phyloP scores from a whole-genome alignment of 2,113 vertebrate genomes.

The Mugil cephalus region DNA sequence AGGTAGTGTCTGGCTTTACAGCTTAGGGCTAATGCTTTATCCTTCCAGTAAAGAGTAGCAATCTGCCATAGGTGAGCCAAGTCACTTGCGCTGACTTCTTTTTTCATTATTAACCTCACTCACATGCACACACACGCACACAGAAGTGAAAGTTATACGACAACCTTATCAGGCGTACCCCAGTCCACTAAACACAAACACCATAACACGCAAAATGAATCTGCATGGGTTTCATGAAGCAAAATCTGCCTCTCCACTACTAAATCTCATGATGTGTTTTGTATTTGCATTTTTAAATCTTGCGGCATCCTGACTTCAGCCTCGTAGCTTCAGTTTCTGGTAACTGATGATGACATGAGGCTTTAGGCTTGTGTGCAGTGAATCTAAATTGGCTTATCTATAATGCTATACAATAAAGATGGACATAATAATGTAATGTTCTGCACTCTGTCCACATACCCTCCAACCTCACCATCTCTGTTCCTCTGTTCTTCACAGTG shows the following conservation, averaged over 20 bases:
- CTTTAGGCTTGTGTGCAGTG: slow-evolving; percentile 30
- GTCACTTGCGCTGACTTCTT: slow-evolving; percentile 34
- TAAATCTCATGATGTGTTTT: slow-evolving; percentile 56
- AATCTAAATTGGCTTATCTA: slow-evolving; percentile 43
- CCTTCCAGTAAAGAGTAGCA: no score
- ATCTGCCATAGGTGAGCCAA: slow-evolving; percentile 65
- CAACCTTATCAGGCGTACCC: slow-evolving; percentile 54
- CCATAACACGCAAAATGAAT: slow-evolving; percentile 63
- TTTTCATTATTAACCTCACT: slow-evolving; percentile 44
- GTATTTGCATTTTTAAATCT: slow-evolving; percentile 43
- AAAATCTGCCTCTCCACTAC: slow-evolving; percentile 32
- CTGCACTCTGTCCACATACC: slow-evolving; percentile 2
- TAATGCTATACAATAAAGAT: slow-evolving; percentile 36
- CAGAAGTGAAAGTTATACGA: slow-evolving; percentile 21
- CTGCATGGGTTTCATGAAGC: slow-evolving; percentile 44
- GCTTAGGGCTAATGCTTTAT: slow-evolving; percentile 42
- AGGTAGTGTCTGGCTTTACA: slow-evolving; percentile 48
- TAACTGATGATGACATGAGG: slow-evolving; percentile 57
- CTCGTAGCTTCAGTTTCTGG: slow-evolving; percentile 27
- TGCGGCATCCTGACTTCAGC: slow-evolving; percentile 37
- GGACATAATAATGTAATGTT: slow-evolving; percentile 32
- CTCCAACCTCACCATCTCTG: slow-evolving; percentile 1
- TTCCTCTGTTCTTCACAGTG: slow-evolving; percentile 41
- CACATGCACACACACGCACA: not conserved
- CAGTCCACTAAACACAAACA: slow-evolving; percentile 61